Evolutionary conservation across 2,888 invertebrate species (phyloP).

Genomic region (Lobophora halterata): DNA sequence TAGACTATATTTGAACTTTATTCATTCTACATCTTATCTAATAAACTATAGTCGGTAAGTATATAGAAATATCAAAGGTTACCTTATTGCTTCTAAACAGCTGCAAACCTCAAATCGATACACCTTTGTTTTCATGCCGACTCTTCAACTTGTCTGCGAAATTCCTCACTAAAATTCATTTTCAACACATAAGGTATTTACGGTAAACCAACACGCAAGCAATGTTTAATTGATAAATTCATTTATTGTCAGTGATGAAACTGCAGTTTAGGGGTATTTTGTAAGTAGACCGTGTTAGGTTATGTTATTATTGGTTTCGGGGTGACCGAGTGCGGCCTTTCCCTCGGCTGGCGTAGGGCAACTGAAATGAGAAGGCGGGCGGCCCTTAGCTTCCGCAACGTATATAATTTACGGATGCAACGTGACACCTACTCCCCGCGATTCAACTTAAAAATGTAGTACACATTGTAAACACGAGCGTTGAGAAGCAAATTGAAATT

Average conservation of each 20-base stretch:
- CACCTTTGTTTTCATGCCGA: constrained; percentile 66
- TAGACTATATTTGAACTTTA: too few species aligned
- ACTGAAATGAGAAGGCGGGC: constrained; percentile 70
- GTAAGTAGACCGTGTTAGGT: constrained; percentile 57
- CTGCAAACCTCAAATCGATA: constrained; percentile 63
- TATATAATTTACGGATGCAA: constrained; percentile 10
- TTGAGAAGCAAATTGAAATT: too few species aligned
- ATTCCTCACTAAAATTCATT: constrained; percentile 28
- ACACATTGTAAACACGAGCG: too few species aligned
- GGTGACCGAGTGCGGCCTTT: constrained; percentile 63
- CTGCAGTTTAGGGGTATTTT: constrained; percentile 35
- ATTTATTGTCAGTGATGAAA: too few species aligned
- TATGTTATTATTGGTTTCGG: constrained; percentile 59
- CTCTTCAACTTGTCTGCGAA: constrained; percentile 41
- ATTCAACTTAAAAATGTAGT: too few species aligned
- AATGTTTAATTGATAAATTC: too few species aligned
- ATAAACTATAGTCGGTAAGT: too few species aligned
- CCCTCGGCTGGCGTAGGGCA: constrained; percentile 58
- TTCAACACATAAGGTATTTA: constrained; percentile 12
- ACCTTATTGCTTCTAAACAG: constrained; percentile 46
- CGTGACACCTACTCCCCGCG: too few species aligned
- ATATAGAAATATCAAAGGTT: too few species aligned
- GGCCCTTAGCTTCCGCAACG: constrained; percentile 32
- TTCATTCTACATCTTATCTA: too few species aligned
- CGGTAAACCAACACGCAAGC: constrained; percentile 7